phyloP scores from a whole-genome alignment of 2,797 vertebrate genomes.

The Propithecus deckenii region DNA sequence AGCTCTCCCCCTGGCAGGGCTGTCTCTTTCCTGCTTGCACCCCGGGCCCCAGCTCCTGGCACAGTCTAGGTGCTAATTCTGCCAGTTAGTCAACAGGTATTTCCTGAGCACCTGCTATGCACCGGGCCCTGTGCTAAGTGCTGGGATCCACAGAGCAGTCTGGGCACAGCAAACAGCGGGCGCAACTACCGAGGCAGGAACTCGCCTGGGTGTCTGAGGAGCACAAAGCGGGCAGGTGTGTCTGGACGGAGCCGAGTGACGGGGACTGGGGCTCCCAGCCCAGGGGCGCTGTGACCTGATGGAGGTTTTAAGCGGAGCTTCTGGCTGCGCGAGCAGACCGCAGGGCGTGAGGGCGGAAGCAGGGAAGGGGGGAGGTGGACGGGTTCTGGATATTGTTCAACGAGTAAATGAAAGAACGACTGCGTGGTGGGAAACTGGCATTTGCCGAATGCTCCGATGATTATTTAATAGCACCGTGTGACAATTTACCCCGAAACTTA shows the following conservation, averaged over 20 bases:
- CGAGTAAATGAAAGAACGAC: no score
- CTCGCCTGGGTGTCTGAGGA: not conserved
- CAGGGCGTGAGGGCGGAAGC: accelerated
- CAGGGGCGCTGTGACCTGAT: accelerated
- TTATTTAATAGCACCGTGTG: not conserved
- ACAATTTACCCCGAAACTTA: no score
- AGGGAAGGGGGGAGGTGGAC: not conserved
- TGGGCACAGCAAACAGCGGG: not conserved
- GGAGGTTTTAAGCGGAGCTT: not conserved
- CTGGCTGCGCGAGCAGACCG: not conserved
- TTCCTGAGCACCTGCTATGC: not conserved
- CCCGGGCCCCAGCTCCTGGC: not conserved
- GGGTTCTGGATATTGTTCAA: not conserved
- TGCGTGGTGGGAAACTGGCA: not conserved
- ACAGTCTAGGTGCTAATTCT: not conserved
- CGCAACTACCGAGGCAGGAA: not conserved
- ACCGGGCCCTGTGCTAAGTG: not conserved
- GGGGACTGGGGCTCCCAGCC: not conserved
- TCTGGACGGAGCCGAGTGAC: accelerated
- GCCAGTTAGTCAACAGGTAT: no score
- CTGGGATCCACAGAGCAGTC: not conserved
- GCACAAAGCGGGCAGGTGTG: accelerated
- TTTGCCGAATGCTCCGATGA: accelerated
- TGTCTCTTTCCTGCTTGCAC: no score
- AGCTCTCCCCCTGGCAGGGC: not conserved